Evolutionary conservation across 2,888 invertebrate genomes (phyloP).

Genomic region (Hypomecis atomaria): DNA sequence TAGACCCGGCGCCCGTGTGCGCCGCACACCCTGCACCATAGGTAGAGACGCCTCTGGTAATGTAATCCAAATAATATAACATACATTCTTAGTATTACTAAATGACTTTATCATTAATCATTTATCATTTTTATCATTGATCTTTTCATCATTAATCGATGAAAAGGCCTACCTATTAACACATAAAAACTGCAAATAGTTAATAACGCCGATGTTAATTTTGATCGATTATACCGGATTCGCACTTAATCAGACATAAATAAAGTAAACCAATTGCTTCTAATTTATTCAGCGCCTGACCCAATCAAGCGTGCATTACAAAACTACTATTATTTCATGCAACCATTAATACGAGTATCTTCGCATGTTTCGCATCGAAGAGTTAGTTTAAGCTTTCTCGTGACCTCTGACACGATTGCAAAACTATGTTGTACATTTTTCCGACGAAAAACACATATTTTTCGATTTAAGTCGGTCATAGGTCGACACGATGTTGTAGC

Average conservation of each 20-base stretch:
- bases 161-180: too few relatives aligned
- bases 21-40: too few relatives aligned
- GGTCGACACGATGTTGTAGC: constrained; percentile 54
- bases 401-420: constrained; percentile 75
- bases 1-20: too few relatives aligned
- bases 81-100: too few relatives aligned
- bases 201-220: neutral
- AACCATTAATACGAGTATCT: constrained; percentile 37
- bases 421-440: constrained; percentile 58
- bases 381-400: constrained; percentile 68
- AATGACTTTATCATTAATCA: too few relatives aligned
- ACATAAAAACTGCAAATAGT: neutral
- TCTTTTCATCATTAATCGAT: too few relatives aligned
- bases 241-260: constrained; percentile 15
- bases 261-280: constrained; percentile 13
- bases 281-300: constrained; percentile 25
- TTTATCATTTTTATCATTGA: too few relatives aligned
- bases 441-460: constrained; percentile 68
- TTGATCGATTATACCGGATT: constrained; percentile 7
- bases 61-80: too few relatives aligned
- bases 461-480: constrained; percentile 59
- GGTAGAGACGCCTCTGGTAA: too few relatives aligned
- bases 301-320: constrained; percentile 39
- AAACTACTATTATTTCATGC: constrained; percentile 38
- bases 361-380: constrained; percentile 15